Evolutionary conservation across 2,888 invertebrate species (phyloP).

Genomic region (Epsilonema sp.): DNA sequence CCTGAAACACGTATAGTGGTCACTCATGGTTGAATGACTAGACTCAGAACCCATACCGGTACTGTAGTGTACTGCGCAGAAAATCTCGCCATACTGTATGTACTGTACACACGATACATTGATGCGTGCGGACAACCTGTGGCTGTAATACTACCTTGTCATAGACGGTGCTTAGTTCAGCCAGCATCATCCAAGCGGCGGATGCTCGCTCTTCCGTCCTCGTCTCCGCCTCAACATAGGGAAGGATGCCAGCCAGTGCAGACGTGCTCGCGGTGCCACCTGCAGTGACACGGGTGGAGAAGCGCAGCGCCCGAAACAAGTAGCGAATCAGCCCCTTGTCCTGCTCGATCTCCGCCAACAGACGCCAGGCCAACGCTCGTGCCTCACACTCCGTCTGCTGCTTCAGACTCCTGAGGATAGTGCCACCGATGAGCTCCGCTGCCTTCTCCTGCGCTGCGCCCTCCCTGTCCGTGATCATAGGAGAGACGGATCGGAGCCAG

Average conservation of each 20-base stretch:
- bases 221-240: slow-evolving; percentile 3
- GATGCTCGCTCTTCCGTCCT: slow-evolving; percentile 6
- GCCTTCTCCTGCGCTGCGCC: slow-evolving; percentile 34
- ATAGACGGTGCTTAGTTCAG: slow-evolving; percentile 11
- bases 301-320: no score
- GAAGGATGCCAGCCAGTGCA: no score
- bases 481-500: slow-evolving; percentile 33
- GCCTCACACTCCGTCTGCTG: background rate
- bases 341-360: slow-evolving; percentile 11
- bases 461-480: slow-evolving; percentile 41
- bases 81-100: no score
- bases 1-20: no score
- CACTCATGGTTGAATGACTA: no score
- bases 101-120: background rate
- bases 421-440: slow-evolving; percentile 29
- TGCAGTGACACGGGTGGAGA: no score
- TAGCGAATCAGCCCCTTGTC: slow-evolving; percentile 7
- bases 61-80: no score
- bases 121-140: no score
- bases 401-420: slow-evolving; percentile 12
- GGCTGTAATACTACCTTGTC: no score
- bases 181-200: slow-evolving; percentile 14
- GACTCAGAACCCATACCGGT: no score
- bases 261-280: no score
- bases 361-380: slow-evolving; percentile 7